phyloP scores from a whole-genome alignment of 2,113 vertebrate species.

The Pollachius pollachius region DNA sequence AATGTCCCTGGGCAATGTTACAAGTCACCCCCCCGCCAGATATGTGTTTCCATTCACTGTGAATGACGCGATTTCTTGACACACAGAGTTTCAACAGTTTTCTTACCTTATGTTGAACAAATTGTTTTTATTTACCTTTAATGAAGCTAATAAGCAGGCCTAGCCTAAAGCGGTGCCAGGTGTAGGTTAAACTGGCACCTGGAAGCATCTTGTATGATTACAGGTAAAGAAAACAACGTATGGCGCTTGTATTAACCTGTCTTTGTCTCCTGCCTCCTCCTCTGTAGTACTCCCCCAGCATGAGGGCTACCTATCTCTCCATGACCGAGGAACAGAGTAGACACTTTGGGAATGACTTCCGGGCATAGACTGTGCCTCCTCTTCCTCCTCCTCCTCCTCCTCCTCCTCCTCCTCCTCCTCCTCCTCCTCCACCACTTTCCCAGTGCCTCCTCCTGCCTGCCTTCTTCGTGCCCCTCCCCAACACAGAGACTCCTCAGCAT shows the following conservation, averaged over 20 bases:
- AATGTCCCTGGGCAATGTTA: background rate
- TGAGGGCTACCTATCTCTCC: constrained; percentile 93
- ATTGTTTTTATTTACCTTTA: no score
- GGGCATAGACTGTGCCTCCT: constrained; percentile 66
- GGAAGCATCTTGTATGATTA: no score
- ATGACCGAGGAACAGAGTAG: constrained; percentile 85
- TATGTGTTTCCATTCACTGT: background rate
- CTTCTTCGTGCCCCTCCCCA: no score
- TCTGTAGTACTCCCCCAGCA: constrained; percentile 91
- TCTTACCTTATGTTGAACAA: background rate
- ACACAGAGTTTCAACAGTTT: no score
- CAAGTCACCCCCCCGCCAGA: background rate
- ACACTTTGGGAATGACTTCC: constrained; percentile 81
- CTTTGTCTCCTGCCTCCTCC: constrained; percentile 27
- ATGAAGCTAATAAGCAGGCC: no score
- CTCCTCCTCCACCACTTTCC: no score
- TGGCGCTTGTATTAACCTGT: background rate
- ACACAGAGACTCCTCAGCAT: no score
- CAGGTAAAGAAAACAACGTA: no score
- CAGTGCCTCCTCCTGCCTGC: no score
- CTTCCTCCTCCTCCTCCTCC: constrained; percentile 1
- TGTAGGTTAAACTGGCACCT: no score
- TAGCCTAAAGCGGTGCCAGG: no score
- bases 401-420: constrained; percentile 4
- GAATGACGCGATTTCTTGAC: background rate